Conservation (phyloP, 2,113 vertebrate genomes). For the Natator depressus region DNA sequence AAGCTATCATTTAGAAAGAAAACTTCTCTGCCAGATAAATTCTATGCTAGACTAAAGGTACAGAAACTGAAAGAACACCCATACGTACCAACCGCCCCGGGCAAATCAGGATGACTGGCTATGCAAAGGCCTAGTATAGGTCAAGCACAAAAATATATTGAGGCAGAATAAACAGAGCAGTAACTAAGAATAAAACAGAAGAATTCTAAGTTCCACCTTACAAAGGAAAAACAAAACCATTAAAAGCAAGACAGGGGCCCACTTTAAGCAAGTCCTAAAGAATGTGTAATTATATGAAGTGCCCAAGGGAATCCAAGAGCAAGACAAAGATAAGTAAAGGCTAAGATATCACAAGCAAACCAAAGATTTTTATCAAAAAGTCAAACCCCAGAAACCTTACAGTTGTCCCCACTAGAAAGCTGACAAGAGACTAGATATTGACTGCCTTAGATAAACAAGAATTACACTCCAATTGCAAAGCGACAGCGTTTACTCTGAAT, state of each 20-base stretch:
- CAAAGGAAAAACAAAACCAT: background rate
- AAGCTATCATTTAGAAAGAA: background rate
- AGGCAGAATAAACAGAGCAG: slow-evolving; percentile 3
- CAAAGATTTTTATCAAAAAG: background rate
- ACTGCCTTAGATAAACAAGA: background rate
- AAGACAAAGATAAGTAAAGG: background rate
- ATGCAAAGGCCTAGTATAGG: slow-evolving; percentile 21
- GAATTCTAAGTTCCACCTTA: background rate
- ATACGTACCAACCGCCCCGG: background rate
- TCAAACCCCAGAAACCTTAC: background rate
- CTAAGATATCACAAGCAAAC: background rate
- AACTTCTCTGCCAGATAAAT: background rate
- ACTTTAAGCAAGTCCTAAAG: rapidly evolving
- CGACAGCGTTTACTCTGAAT: background rate
- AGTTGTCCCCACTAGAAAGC: background rate
- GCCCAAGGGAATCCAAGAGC: background rate
- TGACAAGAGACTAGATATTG: background rate
- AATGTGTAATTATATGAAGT: rapidly evolving
- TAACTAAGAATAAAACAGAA: background rate
- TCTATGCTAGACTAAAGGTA: background rate
- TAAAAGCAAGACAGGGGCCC: background rate
- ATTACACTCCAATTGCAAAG: background rate
- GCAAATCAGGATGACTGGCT: background rate
- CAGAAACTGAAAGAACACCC: background rate
- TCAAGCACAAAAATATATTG: background rate